A percentile compares a stretch with the other conserved stretches of the same genome.
Evolutionary conservation across 2,797 vertebrate species (phyloP).

Genomic region (Paguma larvata): DNA sequence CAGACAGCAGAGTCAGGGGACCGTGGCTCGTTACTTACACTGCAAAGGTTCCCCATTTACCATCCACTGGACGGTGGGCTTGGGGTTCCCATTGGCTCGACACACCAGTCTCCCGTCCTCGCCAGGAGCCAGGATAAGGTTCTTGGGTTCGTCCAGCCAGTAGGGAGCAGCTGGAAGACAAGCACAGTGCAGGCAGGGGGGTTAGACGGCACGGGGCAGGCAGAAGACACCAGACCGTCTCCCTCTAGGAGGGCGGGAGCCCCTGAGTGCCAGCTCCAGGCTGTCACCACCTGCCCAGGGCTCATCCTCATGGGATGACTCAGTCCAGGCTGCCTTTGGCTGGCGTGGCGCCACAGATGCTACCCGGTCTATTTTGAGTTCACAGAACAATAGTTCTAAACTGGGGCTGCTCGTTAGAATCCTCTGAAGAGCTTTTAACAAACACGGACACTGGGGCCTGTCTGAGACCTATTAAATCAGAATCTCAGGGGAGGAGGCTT

Average conservation of each 20-base stretch:
- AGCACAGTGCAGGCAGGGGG: conserved; percentile 2
- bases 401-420: not conserved
- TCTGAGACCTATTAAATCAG: not conserved
- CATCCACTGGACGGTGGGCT: conserved; percentile 96
- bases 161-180: conserved; percentile 95
- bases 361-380: not conserved
- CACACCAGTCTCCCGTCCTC: conserved; percentile 96
- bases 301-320: accelerated
- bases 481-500: not conserved
- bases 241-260: not conserved
- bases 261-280: not conserved
- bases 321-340: not conserved
- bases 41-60: conserved; percentile 94
- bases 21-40: conserved; percentile 86
- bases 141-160: conserved; percentile 96
- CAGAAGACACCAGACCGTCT: not conserved
- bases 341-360: not conserved
- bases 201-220: not conserved
- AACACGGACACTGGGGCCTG: not conserved
- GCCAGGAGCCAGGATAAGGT: conserved; percentile 95
- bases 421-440: not conserved
- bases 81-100: conserved; percentile 96
- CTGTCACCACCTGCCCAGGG: not conserved
- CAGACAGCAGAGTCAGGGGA: accelerated
- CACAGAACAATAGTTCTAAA: not conserved